phyloP scores from a whole-genome alignment of 30 jellyfish, hydroid and myxozoan genomes.

The Cassiopea xamachana region DNA sequence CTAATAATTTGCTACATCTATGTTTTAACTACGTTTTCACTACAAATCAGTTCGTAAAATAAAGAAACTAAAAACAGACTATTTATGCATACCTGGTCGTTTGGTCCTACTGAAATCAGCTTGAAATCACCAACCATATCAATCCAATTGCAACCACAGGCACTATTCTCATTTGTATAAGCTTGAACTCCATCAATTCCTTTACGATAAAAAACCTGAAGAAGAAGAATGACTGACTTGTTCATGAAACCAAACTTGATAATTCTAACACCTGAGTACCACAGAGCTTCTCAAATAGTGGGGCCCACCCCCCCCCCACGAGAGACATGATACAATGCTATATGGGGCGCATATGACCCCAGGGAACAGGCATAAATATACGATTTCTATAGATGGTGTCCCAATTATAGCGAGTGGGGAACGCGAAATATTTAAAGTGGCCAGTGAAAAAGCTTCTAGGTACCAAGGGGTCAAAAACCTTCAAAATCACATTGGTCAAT shows the following conservation, averaged over 20 bases:
- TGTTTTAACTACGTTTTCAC: too few species aligned
- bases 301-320: neutral
- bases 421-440: too few species aligned
- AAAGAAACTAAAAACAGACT: too few species aligned
- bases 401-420: too few species aligned
- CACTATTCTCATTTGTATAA: constrained; percentile 21
- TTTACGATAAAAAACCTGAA: constrained; percentile 81
- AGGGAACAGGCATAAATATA: neutral
- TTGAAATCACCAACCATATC: constrained; percentile 88
- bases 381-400: too few species aligned
- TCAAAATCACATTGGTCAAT: too few species aligned
- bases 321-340: neutral
- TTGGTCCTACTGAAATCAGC: constrained; percentile 81
- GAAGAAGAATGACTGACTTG: neutral
- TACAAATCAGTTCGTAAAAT: too few species aligned
- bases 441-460: too few species aligned
- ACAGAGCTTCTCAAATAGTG: neutral
- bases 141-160: constrained; percentile 85
- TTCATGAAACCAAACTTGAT: neutral
- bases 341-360: neutral
- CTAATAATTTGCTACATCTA: too few species aligned
- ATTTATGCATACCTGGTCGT: constrained; percentile 78
- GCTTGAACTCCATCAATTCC: constrained; percentile 68
- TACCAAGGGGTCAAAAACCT: too few species aligned
- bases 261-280: too few species aligned